Base-by-base conservation (phyloP, 2,113 vertebrate genomes). In the Terrapene triunguis region DNA sequence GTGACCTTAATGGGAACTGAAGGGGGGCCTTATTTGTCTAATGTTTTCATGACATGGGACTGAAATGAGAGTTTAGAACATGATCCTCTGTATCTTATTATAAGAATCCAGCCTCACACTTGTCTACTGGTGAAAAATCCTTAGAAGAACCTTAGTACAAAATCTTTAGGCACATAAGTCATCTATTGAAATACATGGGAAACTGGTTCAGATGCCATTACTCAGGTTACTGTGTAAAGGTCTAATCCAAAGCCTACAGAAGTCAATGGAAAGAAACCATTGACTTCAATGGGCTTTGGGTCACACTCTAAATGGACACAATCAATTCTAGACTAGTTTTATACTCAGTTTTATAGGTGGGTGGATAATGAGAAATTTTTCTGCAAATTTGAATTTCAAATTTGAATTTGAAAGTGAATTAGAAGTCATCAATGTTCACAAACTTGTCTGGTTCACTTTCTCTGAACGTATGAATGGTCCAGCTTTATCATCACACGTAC, bases 271-370 rank as follows among this genome's bases (percentile, higher is more conserved):
- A 93, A 95, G 27, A 92, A 76, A 62, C 42, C 44, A 50, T 47
- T 83, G 85, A 19, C 72, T 96, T 89, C 3, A 6, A 0, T 0
- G n/a, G 55, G 44, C 38, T 97, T 83, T 91, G 84, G 24, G 27
- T 93, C 50, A 50, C 29, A 72, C 87, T 87, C 80, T 84, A 93
- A 88, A 92, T 22, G 83, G 42, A 81, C 42, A 88, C 83, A 97
- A 94, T 72, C 85, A 97, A 87, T 32, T 57, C 8, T 76, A 21
- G 27, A 88, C 55, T 48, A 80, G 13, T 10, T 44, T 90, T 3
- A 0, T 53, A 32, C 0, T 1, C 25, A 92, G 88, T 16, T 42
- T n/a, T 81, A 59, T 35, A 91, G 44, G 19, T 91, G 57, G 84
- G 32, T 29, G 87, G 93, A 59, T 19, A 24, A 57, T 62, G 0